Conservation (phyloP, 2,888 invertebrate genomes). For the Digitonthophagus gazella region DNA sequence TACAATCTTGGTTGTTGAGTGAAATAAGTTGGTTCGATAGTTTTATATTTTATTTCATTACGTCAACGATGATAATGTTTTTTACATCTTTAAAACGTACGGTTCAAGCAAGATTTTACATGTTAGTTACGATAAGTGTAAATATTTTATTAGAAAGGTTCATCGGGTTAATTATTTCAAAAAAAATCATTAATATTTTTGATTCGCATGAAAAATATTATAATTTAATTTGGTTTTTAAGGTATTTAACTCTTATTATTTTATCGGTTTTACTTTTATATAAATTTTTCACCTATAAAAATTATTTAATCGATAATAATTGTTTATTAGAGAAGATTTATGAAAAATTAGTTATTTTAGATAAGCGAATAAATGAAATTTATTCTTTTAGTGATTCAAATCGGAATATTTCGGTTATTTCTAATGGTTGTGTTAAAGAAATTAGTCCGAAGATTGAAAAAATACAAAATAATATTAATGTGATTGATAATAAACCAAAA, state of each 20-base stretch:
- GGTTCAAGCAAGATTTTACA: constrained; percentile 55
- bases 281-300: neutral
- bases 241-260: constrained; percentile 42
- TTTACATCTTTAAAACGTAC: constrained; percentile 59
- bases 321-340: neutral
- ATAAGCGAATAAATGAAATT: neutral
- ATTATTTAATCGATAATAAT: constrained; percentile 8
- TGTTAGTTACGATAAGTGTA: constrained; percentile 55
- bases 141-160: constrained; percentile 55
- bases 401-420: constrained; percentile 1
- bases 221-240: constrained; percentile 50
- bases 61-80: constrained; percentile 55
- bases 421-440: neutral
- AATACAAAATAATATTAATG: neutral
- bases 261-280: neutral
- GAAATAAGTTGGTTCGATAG: constrained; percentile 65
- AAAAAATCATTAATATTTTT: constrained; percentile 32
- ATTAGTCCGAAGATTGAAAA: no score
- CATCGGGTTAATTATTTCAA: constrained; percentile 37
- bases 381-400: neutral
- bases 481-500: no score
- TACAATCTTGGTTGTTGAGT: constrained; percentile 62
- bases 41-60: constrained; percentile 58
- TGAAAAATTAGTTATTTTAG: neutral
- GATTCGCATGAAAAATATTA: constrained; percentile 47